Conservation (phyloP, 2,797 vertebrate species). For the Acanthiza pusilla region DNA sequence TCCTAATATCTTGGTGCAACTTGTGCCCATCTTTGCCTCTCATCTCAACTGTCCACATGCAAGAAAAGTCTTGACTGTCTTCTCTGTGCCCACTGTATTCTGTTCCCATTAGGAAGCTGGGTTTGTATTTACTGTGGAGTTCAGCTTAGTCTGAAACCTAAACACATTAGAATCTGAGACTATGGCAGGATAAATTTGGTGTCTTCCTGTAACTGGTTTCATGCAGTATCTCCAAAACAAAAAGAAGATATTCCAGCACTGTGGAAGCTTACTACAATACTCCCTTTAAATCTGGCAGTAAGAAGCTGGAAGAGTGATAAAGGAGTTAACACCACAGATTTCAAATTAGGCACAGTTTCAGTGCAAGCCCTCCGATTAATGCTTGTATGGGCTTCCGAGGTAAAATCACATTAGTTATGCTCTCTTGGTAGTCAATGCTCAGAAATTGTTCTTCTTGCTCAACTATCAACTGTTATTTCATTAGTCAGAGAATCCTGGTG, state of each 20-base stretch:
- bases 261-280: not conserved
- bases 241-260: not conserved
- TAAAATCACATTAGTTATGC: constrained; percentile 1
- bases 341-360: not conserved
- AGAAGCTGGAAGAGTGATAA: not conserved
- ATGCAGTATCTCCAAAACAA: not conserved
- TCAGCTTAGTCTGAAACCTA: not conserved
- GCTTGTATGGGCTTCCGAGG: not conserved
- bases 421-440: not conserved
- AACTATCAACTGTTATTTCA: not conserved
- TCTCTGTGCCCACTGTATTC: not conserved
- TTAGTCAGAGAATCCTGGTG: not conserved
- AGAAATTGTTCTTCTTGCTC: not conserved
- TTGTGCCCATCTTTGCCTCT: not conserved
- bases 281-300: not conserved
- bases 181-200: not conserved
- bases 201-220: not conserved
- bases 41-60: not conserved
- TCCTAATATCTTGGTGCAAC: not conserved
- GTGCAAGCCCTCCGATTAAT: not conserved
- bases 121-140: not conserved
- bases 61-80: not conserved
- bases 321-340: not conserved
- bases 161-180: not conserved
- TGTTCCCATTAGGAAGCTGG: not conserved